These are phyloP conservation scores for Frankliniella intonsa DNA, from an alignment of 2,888 invertebrate species.

Conservation along the genomic window DNA sequence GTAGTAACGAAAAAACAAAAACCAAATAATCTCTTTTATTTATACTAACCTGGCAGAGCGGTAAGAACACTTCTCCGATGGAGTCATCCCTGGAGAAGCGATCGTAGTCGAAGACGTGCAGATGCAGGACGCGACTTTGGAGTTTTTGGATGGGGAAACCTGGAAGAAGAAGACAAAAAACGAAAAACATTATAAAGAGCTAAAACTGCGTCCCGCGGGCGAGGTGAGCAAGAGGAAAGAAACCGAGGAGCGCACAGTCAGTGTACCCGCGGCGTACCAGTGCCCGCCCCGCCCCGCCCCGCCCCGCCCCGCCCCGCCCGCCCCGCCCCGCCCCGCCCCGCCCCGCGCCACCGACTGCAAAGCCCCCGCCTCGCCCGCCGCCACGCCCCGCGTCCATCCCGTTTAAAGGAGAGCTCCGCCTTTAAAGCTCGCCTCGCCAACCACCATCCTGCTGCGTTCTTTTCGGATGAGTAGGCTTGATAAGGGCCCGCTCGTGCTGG, in stretches of 20 bases:
- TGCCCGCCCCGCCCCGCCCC: neutral
- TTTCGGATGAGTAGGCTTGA: too few species aligned
- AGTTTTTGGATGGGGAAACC: slow-evolving; percentile 89
- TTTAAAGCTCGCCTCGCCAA: too few species aligned
- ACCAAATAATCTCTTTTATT: too few species aligned
- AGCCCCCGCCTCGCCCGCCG: too few species aligned
- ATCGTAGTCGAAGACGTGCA: slow-evolving; percentile 92
- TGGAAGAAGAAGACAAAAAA: slow-evolving; percentile 40
- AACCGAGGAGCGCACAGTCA: neutral
- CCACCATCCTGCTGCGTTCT: too few species aligned
- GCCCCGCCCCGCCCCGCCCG: too few species aligned
- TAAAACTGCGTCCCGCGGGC: neutral
- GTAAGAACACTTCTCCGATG: slow-evolving; percentile 88
- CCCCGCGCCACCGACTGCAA: neutral
- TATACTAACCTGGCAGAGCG: slow-evolving; percentile 74
- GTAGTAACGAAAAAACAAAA: too few species aligned
- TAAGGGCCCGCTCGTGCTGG: too few species aligned
- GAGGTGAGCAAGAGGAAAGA: neutral
- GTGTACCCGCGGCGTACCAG: neutral
- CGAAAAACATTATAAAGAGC: too few species aligned
- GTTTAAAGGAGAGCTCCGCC: too few species aligned
- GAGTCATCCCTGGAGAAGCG: slow-evolving; percentile 91
- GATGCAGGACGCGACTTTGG: slow-evolving; percentile 83
- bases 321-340: neutral
- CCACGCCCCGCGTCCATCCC: too few species aligned